Conservation (phyloP, 2,113 vertebrate genomes). For the Arenaria interpres region DNA sequence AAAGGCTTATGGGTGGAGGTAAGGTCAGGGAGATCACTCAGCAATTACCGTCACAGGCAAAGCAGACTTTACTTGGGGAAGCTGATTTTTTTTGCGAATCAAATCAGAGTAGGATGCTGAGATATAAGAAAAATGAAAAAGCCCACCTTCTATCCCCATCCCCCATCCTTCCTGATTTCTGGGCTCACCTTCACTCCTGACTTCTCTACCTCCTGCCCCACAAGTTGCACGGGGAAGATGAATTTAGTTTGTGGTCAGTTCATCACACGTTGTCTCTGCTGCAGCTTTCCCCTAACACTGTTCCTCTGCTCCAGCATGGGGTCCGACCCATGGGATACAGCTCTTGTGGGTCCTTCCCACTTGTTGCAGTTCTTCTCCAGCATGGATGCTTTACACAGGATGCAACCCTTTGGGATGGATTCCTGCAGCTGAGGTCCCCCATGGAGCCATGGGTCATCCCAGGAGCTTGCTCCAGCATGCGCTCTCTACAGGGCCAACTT, state of each 20-base stretch:
- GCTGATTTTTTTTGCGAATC: neutral
- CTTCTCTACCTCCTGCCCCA: neutral
- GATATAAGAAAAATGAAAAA: neutral
- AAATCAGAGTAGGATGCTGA: neutral
- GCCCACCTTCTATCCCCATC: rapidly evolving
- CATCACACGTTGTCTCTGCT: neutral
- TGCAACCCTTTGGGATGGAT: neutral
- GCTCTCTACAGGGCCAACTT: neutral
- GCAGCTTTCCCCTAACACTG: neutral
- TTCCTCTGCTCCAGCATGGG: rapidly evolving
- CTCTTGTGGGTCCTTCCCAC: neutral
- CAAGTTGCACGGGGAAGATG: rapidly evolving
- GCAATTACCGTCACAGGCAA: rapidly evolving
- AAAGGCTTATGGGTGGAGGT: rapidly evolving
- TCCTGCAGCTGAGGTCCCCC: neutral
- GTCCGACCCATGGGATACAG: neutral
- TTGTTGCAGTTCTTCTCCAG: neutral
- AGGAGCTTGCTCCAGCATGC: neutral
- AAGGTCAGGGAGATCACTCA: neutral
- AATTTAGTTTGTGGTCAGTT: neutral
- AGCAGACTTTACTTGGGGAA: neutral
- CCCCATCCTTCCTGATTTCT: neutral
- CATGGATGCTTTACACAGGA: rapidly evolving
- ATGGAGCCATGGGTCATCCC: rapidly evolving
- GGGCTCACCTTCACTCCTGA: neutral